Percentiles rank a stretch among this genome's conserved stretches.
Evolutionary conservation across 2,797 vertebrate genomes (phyloP).

Genomic region (Mus caroli): DNA sequence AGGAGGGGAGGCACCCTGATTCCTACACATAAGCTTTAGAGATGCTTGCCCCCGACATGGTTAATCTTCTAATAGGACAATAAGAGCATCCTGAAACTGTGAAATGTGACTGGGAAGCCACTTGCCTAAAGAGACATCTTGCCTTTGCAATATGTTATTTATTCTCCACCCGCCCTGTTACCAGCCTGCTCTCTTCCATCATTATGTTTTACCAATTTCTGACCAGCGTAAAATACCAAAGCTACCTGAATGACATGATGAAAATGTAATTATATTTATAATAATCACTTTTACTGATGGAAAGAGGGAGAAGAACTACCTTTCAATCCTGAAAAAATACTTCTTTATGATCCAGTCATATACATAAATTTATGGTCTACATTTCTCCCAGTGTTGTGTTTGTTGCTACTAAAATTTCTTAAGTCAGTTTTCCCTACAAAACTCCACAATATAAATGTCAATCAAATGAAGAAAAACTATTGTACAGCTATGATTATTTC

Average conservation of each 20-base stretch:
- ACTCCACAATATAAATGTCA: conserved; percentile 20
- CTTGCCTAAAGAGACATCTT: not conserved
- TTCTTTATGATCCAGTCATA: conserved; percentile 40
- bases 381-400: conserved; percentile 15
- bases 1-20: not conserved
- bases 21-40: not conserved
- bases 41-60: not conserved
- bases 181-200: not conserved
- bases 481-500: not conserved
- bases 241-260: not conserved
- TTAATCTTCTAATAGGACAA: not conserved
- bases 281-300: conserved; percentile 13
- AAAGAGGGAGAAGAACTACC: not conserved
- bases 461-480: conserved; percentile 57
- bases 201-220: conserved; percentile 18
- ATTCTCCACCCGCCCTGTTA: not conserved
- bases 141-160: not conserved
- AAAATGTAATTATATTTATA: conserved; percentile 30
- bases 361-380: not conserved
- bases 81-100: not conserved
- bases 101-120: not conserved
- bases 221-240: conserved; percentile 22
- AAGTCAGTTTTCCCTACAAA: conserved; percentile 7
- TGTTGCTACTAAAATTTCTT: conserved; percentile 17
- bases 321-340: conserved; percentile 39